Conservation (phyloP, 2,113 vertebrate species). For the Hucho hucho region DNA sequence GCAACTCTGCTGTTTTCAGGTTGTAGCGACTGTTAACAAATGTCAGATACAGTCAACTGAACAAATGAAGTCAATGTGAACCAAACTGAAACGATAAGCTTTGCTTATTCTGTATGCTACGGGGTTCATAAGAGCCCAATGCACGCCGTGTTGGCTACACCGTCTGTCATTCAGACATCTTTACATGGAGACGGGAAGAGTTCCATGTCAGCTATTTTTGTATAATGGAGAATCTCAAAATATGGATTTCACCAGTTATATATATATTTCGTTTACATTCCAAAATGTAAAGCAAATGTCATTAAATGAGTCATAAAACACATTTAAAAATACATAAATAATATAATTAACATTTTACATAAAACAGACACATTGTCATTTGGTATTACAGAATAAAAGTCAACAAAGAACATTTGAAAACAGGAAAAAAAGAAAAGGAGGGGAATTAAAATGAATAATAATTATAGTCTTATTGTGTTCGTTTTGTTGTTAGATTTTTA, state of each 20-base stretch:
- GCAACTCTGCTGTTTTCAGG: constrained; percentile 53
- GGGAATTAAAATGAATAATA: too few relatives aligned
- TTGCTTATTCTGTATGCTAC: constrained; percentile 44
- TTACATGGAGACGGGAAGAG: neutral
- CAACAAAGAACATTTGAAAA: too few relatives aligned
- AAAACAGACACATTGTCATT: neutral
- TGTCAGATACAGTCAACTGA: constrained; percentile 9
- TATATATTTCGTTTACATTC: neutral
- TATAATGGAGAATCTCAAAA: constrained; percentile 3
- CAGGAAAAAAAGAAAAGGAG: too few relatives aligned
- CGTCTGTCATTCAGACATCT: neutral
- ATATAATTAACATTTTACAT: neutral
- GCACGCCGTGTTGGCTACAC: neutral
- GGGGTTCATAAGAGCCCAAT: neutral
- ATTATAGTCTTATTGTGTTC: too few relatives aligned
- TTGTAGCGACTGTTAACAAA: constrained; percentile 13
- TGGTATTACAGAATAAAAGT: neutral
- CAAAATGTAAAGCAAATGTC: neutral
- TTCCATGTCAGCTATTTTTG: neutral
- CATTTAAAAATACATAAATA: neutral
- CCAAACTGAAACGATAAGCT: constrained; percentile 62
- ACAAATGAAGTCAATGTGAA: constrained; percentile 36
- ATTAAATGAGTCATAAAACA: neutral
- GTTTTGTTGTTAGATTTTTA: too few relatives aligned
- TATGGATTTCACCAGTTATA: constrained; percentile 16